A percentile compares a stretch with the other conserved stretches of the same genome.
These are phyloP conservation scores for Apodemus sylvaticus DNA, from an alignment of 2,113 vertebrate species.

Conservation along the genomic window DNA sequence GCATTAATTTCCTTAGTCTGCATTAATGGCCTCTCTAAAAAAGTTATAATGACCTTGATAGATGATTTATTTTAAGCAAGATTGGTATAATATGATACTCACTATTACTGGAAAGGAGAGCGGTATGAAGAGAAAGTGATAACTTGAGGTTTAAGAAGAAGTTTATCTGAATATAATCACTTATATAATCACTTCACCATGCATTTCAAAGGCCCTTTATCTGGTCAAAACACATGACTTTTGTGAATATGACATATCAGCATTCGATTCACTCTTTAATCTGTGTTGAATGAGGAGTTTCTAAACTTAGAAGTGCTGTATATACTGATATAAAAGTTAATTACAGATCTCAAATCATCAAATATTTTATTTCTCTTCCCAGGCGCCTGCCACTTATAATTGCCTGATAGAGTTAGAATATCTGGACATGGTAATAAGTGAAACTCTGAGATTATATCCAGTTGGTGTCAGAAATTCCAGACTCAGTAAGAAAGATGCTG, in stretches of 20 bases:
- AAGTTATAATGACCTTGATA: neutral
- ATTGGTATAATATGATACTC: neutral
- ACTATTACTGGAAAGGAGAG: neutral
- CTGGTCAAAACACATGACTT: neutral
- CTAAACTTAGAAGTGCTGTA: too few species aligned
- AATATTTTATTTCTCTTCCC: neutral
- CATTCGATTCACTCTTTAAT: neutral
- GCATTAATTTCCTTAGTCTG: neutral
- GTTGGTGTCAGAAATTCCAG: conserved; percentile 83
- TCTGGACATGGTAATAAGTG: conserved; percentile 89
- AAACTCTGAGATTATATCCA: conserved; percentile 88
- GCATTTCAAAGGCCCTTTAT: neutral
- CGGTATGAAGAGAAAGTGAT: neutral
- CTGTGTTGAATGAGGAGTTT: too few species aligned
- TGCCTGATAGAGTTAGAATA: conserved; percentile 89
- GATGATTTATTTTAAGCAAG: neutral
- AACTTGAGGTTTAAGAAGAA: accelerated
- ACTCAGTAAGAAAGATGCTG: conserved; percentile 88
- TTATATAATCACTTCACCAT: neutral
- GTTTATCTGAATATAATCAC: neutral
- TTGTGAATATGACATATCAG: neutral
- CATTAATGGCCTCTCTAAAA: neutral
- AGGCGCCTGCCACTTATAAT: conserved; percentile 84
- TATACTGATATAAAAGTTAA: neutral
- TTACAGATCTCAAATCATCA: neutral